Evolutionary conservation across 2,113 vertebrate genomes (phyloP).

Genomic region (Amia ocellicauda): DNA sequence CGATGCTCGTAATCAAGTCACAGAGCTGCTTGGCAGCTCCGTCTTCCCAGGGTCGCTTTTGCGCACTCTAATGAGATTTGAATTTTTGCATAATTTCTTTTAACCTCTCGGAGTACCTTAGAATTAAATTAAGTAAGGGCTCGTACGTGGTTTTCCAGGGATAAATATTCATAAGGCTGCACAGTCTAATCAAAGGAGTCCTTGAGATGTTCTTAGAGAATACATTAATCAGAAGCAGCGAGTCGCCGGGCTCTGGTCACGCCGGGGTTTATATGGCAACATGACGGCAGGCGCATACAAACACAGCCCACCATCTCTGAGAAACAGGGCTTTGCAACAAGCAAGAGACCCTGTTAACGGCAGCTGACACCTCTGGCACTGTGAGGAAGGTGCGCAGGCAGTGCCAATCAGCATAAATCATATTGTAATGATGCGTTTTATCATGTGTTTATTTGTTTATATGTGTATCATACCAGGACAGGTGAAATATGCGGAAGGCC

Average conservation of each 20-base stretch:
- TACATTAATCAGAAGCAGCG: conserved; percentile 24
- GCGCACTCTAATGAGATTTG: not conserved
- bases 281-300: too few relatives aligned
- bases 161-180: conserved; percentile 60
- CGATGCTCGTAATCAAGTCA: not conserved
- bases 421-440: too few relatives aligned
- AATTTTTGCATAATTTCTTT: conserved; percentile 11
- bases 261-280: not conserved
- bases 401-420: too few relatives aligned
- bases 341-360: too few relatives aligned
- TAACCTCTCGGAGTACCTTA: not conserved
- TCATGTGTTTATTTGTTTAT: too few relatives aligned
- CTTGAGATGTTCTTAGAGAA: conserved; percentile 50
- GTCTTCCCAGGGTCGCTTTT: not conserved
- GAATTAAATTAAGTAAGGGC: conserved; percentile 42
- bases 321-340: too few relatives aligned
- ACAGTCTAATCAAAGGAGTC: conserved; percentile 58
- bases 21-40: not conserved
- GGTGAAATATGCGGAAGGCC: too few relatives aligned
- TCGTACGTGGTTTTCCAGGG: conserved; percentile 44
- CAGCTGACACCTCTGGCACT: too few relatives aligned
- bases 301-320: too few relatives aligned
- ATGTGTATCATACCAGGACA: too few relatives aligned
- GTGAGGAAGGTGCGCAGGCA: too few relatives aligned
- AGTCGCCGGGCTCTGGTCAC: not conserved